phyloP scores from a whole-genome alignment of 2,888 invertebrate species.

The Drosophila rubida region DNA sequence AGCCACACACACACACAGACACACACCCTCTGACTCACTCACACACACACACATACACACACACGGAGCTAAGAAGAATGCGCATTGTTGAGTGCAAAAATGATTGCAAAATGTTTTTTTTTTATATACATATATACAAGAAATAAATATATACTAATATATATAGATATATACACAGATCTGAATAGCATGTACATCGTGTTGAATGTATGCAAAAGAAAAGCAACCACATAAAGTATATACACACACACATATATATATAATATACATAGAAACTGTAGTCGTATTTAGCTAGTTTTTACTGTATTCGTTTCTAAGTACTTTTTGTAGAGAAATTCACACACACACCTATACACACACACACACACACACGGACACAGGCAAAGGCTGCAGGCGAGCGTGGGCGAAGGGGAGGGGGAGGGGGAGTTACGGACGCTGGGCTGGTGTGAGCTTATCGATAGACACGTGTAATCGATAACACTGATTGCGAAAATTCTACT shows the following conservation, averaged over 20 bases:
- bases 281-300: constrained; percentile 64
- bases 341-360: constrained; percentile 16
- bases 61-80: constrained; percentile 27
- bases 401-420: constrained; percentile 5
- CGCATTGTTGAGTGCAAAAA: constrained; percentile 36
- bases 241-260: constrained; percentile 20
- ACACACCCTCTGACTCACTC: constrained; percentile 6
- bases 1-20: constrained; percentile 19
- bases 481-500: constrained; percentile 48
- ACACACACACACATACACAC: constrained; percentile 28
- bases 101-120: constrained; percentile 43
- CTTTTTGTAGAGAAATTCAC: constrained; percentile 59
- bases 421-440: constrained; percentile 1
- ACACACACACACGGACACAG: constrained; percentile 10
- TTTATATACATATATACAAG: constrained; percentile 21
- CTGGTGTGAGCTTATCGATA: constrained; percentile 31
- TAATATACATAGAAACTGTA: constrained; percentile 39
- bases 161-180: constrained; percentile 47
- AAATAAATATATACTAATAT: constrained; percentile 21
- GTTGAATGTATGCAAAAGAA: constrained; percentile 33
- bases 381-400: constrained; percentile 26
- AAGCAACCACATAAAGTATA: constrained; percentile 46
- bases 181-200: constrained; percentile 49
- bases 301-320: constrained; percentile 51
- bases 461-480: constrained; percentile 12